Evolutionary conservation across 2,888 invertebrate species (phyloP), one percentile per base, ranked within the genome.

Genomic region (Strigamia transsilvanica): DNA sequence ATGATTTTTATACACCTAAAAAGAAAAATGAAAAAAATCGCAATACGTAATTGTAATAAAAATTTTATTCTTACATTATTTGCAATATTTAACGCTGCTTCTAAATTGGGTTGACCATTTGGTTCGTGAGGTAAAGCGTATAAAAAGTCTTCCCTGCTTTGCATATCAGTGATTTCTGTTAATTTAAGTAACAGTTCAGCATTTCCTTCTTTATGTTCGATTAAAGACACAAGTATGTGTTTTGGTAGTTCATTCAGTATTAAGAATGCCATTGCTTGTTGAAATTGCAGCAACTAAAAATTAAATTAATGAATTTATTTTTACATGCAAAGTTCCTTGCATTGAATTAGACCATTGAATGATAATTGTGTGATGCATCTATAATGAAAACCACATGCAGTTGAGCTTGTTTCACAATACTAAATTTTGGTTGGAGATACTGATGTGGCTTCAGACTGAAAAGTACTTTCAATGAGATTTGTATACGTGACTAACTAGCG

Each of bases 121-220:
- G 32, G 32, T 15, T 73, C 32, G 32, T 27, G 27, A 12, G 73
- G 73, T 73, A 73, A 32, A 27, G 32, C 15, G 15, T 73, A 32
- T 3, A 73, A 32, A 73, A 32, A 73, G 32, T 73, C 73, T 32
- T 73, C 73, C 32, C 73, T 27, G 13, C 27, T 73, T 73, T 73
- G 73, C 27, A 73, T 32, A n/a, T 73, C 73, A 10, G 73, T 73
- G 27, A 73, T 73, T 27, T 12, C 15, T 13, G 32, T 73, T 73
- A 15, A 15, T n/a, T 27, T 27, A 32, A 73, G 73, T 32, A 73
- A 27, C 6, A 73, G 32, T 32, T 73, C 27, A 9, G 73, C 73
- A 73, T 32, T 73, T 13, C 73, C 73, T 32, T 73, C 73, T 73
- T 73, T 73, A 15, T 73, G 73, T 13, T 73, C 73, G n/a, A 73